Base-by-base conservation (phyloP, 2,113 vertebrate species). In the Pteropus alecto region DNA sequence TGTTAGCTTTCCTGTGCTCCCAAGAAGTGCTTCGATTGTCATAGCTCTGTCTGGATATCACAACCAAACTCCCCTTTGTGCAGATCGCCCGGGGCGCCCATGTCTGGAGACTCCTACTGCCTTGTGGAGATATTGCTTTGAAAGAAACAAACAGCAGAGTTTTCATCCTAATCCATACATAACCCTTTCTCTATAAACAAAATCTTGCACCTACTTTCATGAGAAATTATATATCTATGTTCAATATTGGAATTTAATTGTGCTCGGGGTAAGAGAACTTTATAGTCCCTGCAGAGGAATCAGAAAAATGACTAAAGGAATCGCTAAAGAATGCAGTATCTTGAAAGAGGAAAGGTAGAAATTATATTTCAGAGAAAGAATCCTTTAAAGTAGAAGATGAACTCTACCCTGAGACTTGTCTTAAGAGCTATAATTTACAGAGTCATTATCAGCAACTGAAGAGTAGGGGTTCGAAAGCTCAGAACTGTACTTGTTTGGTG, bases 391-490 rank as follows among this genome's bases (percentile, higher is more conserved):
- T 61, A 94, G 51, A 87, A 94, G 90, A 93, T 76, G 91, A 96
- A 93, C 93, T 95, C 78, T 96, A 93, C 85, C 93, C 61, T 96
- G 82, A 95, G 95, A 97, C 96, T 93, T 98, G 95, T 56, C 82
- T 95, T 96, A 76, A 96, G 86, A 96, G 88, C 91, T 96, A 24
- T 93, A 95, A 97, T 95, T 97, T 96, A 74, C 41, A 74, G 91
- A 71, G 86, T 87, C 83, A 95, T 97, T 97, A 96, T 91, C 63
- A 88, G 85, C 91, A 93, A 81, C 74, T 94, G 93, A 96, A 96
- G 82, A 96, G 28, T 60, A 78, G 38, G 70, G 65, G n/a, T 63
- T 68, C 93, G 73, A 95, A 24, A 89, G 73, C 3, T 10, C 30
- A 91, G 82, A 96, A 74, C 70, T 83, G 51, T 7, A 51, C n/a